Conservation (phyloP, 2,113 vertebrate genomes). For the Speoplatyrhinus poulsoni region DNA sequence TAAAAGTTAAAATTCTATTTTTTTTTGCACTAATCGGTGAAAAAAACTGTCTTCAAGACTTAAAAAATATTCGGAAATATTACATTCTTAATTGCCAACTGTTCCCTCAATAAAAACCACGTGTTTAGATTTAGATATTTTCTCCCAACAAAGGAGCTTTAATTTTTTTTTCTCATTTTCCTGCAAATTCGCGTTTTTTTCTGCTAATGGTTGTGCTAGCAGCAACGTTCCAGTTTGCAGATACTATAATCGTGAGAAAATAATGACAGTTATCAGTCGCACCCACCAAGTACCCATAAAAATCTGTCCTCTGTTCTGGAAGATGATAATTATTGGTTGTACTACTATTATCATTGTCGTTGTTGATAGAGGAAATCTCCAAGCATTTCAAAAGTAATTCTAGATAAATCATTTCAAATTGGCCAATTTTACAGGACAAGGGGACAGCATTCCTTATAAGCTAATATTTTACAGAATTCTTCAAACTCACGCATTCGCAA, state of each 20-base stretch:
- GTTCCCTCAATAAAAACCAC: not conserved
- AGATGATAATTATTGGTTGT: constrained; percentile 84
- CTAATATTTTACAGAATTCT: constrained; percentile 79
- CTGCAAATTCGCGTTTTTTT: constrained; percentile 54
- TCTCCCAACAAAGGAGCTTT: constrained; percentile 4
- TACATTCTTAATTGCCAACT: not conserved
- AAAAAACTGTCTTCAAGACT: too few species aligned
- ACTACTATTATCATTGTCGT: constrained; percentile 81
- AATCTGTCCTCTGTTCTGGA: constrained; percentile 79
- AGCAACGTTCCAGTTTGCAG: constrained; percentile 68
- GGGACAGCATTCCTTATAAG: constrained; percentile 71
- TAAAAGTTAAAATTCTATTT: too few species aligned
- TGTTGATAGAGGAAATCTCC: constrained; percentile 78
- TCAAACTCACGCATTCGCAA: constrained; percentile 68
- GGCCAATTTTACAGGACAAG: constrained; percentile 75
- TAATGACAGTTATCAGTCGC: constrained; percentile 80
- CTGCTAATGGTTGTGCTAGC: constrained; percentile 62
- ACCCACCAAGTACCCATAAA: constrained; percentile 77
- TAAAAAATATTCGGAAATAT: too few species aligned
- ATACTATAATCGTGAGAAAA: constrained; percentile 80
- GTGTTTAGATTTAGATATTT: constrained; percentile 13
- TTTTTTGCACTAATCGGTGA: too few species aligned
- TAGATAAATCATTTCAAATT: constrained; percentile 82
- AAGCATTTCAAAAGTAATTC: constrained; percentile 79
- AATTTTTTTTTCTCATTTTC: constrained; percentile 60